phyloP scores from a whole-genome alignment of 2,797 vertebrate genomes.

The Nyctalus aviator region DNA sequence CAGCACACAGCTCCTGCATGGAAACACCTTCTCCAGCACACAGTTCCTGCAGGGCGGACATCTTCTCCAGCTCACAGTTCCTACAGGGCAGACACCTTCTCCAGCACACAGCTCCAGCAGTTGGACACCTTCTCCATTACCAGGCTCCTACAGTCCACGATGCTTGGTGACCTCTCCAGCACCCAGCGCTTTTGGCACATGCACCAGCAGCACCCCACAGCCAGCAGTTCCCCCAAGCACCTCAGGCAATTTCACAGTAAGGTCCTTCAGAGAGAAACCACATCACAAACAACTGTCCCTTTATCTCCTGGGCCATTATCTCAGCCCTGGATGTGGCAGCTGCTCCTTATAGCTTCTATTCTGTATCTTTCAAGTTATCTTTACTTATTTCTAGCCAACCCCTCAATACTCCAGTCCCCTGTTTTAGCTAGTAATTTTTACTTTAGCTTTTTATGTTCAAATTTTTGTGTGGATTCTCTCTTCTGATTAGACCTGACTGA shows the following conservation, averaged over 20 bases:
- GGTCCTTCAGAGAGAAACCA: not conserved
- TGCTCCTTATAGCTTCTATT: not conserved
- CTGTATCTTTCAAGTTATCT: not conserved
- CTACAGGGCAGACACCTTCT: too few relatives aligned
- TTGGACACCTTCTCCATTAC: not conserved
- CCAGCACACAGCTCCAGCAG: not conserved
- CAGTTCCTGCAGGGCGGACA: too few relatives aligned
- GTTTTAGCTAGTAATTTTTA: not conserved
- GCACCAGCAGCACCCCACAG: not conserved
- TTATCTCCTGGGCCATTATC: not conserved
- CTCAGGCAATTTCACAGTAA: not conserved
- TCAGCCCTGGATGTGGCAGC: not conserved
- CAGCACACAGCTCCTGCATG: not conserved
- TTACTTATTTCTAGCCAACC: not conserved
- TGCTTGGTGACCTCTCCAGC: not conserved
- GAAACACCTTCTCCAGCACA: too few relatives aligned
- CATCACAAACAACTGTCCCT: not conserved
- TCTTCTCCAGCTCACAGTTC: too few relatives aligned
- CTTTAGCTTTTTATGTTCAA: not conserved
- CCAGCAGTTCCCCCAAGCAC: not conserved
- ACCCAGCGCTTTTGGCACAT: fast-evolving
- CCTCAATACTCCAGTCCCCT: not conserved
- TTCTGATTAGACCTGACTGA: not conserved
- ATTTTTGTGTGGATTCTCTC: not conserved
- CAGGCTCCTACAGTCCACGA: fast-evolving